A percentile compares a stretch with the other conserved stretches of the same genome.
These are phyloP conservation scores for Aurelia aurita DNA, from an alignment of 30 jellyfish, hydroid and myxozoan species.

Conservation along the genomic window DNA sequence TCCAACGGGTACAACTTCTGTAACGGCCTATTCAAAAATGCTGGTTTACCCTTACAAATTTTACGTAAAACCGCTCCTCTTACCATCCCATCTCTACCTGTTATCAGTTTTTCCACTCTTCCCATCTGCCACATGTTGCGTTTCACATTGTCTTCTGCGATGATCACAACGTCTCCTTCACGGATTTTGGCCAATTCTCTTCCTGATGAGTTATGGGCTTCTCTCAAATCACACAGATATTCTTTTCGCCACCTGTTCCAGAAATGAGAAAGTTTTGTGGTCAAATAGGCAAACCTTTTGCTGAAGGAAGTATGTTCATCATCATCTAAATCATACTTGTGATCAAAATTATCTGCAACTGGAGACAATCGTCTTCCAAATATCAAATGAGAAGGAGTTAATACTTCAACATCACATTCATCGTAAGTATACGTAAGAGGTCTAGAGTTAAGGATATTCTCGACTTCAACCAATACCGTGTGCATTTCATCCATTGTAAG, in stretches of 20 bases:
- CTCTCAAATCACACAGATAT: constrained; percentile 13
- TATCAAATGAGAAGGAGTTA: constrained; percentile 60
- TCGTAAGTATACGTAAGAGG: constrained; percentile 41
- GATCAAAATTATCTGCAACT: neutral
- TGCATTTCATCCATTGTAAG: constrained; percentile 18
- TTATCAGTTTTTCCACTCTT: constrained; percentile 1
- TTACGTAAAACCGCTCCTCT: too few species aligned
- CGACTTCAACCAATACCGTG: constrained; percentile 46
- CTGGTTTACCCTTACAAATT: too few species aligned
- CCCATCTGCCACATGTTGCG: constrained; percentile 28
- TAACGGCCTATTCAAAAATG: too few species aligned
- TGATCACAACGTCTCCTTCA: constrained; percentile 19
- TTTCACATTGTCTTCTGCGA: neutral
- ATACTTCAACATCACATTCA: constrained; percentile 9
- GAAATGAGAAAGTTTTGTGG: neutral
- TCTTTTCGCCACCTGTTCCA: constrained; percentile 31
- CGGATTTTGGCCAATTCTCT: neutral
- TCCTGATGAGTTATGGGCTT: neutral
- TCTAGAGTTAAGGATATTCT: constrained; percentile 38
- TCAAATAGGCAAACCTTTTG: neutral
- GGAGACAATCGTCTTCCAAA: constrained; percentile 39
- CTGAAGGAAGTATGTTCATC: neutral
- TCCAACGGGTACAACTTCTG: too few species aligned
- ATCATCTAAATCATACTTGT: neutral
- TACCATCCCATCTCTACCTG: neutral